phyloP scores from a whole-genome alignment of 2,888 invertebrate genomes.

The Pyrrhosoma nymphula region DNA sequence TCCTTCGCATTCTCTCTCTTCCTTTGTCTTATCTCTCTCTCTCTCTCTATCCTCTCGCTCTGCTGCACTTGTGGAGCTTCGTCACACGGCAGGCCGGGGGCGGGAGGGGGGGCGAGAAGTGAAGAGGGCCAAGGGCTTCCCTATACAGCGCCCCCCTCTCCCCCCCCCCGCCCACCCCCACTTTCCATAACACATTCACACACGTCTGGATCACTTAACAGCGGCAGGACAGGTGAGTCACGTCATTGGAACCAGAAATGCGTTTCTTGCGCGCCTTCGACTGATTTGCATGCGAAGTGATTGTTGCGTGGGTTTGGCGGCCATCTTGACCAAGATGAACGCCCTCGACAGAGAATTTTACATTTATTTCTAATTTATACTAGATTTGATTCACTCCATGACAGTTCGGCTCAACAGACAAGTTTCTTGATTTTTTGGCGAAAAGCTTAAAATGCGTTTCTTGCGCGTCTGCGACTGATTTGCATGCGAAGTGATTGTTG shows the following conservation, averaged over 20 bases:
- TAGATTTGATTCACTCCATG: neutral
- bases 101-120: neutral
- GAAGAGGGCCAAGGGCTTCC: slow-evolving; percentile 61
- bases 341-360: no score
- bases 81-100: slow-evolving; percentile 11
- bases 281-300: neutral
- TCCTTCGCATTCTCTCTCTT: neutral
- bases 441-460: no score
- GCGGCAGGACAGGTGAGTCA: neutral
- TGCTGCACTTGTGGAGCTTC: slow-evolving; percentile 37
- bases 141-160: neutral
- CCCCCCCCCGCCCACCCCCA: neutral
- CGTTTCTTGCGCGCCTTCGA: neutral
- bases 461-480: neutral
- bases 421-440: no score
- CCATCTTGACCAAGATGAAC: no score
- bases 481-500: neutral
- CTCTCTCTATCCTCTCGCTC: neutral
- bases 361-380: no score
- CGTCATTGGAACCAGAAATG: neutral
- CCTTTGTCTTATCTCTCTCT: neutral
- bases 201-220: neutral
- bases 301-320: no score
- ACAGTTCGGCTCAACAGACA: no score
- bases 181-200: neutral